A percentile compares a stretch with the other conserved stretches of the same genome.
These are phyloP conservation scores for Sphaerodactylus townsendi DNA, from an alignment of 2,113 vertebrate genomes.

Conservation along the genomic window DNA sequence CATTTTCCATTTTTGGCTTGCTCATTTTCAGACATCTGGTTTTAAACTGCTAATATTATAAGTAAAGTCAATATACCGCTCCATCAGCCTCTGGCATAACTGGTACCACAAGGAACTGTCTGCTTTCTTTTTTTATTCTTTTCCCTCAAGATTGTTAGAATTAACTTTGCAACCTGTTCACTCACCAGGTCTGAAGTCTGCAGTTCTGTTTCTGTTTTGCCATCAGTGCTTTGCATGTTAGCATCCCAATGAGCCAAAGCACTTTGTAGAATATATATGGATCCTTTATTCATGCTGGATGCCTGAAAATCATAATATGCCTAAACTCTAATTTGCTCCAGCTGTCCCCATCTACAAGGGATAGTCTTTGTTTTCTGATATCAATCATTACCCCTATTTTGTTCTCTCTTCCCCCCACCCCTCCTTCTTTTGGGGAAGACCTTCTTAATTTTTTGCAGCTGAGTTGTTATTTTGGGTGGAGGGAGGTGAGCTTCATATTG, in stretches of 20 bases:
- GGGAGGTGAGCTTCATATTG: too few relatives aligned
- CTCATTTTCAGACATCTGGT: conserved; percentile 53
- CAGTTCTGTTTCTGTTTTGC: conserved; percentile 23
- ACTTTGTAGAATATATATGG: not conserved
- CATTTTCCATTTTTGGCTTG: conserved; percentile 32
- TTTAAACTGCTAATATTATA: conserved; percentile 57
- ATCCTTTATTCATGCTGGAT: not conserved
- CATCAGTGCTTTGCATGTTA: conserved; percentile 18
- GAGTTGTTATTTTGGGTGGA: too few relatives aligned
- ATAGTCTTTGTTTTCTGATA: too few relatives aligned
- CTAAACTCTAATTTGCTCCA: not conserved
- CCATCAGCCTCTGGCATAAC: conserved; percentile 33
- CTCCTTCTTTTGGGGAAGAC: too few relatives aligned
- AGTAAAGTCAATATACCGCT: conserved; percentile 29
- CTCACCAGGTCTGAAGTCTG: conserved; percentile 2
- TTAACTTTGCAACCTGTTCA: conserved; percentile 44
- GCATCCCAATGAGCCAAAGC: conserved; percentile 3
- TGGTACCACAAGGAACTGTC: conserved; percentile 55
- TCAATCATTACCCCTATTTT: too few relatives aligned
- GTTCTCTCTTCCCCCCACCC: too few relatives aligned
- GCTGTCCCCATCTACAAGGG: too few relatives aligned
- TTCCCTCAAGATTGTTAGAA: conserved; percentile 34
- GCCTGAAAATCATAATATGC: not conserved
- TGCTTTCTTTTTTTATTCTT: conserved; percentile 38
- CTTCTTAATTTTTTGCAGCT: too few relatives aligned